phyloP scores from a whole-genome alignment of 2,113 vertebrate species.

The Podiceps cristatus region DNA sequence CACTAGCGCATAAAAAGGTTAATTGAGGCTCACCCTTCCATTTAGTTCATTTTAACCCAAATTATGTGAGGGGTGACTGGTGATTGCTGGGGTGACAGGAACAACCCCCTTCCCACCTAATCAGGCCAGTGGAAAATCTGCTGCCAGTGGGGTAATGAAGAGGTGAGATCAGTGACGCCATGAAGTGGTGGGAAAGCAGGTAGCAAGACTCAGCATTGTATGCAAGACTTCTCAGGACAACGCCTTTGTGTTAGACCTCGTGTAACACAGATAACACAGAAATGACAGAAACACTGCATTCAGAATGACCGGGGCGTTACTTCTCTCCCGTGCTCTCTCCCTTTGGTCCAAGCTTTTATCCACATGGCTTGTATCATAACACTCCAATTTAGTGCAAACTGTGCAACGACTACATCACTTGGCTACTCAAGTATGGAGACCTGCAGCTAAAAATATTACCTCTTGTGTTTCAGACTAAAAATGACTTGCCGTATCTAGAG shows the following conservation, averaged over 20 bases:
- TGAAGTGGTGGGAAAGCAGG: not conserved
- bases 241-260: not conserved
- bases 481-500: not conserved
- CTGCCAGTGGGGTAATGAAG: not conserved
- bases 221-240: not conserved
- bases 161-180: too few relatives aligned
- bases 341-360: not conserved
- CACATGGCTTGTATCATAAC: not conserved
- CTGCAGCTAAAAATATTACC: not conserved
- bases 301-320: not conserved
- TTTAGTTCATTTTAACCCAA: not conserved
- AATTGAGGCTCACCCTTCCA: not conserved
- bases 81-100: not conserved
- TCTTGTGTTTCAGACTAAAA: not conserved
- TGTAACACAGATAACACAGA: not conserved
- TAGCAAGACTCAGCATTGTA: too few relatives aligned
- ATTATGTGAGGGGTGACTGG: not conserved
- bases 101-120: not conserved
- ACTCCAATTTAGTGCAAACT: not conserved
- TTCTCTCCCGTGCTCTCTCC: not conserved
- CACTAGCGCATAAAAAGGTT: not conserved
- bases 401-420: not conserved
- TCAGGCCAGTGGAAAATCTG: not conserved
- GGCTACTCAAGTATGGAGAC: not conserved
- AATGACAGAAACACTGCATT: not conserved